Percentiles rank a stretch among this genome's conserved stretches.
These are phyloP conservation scores for Petroica traversi DNA, from an alignment of 2,113 vertebrate genomes.

Conservation along the genomic window DNA sequence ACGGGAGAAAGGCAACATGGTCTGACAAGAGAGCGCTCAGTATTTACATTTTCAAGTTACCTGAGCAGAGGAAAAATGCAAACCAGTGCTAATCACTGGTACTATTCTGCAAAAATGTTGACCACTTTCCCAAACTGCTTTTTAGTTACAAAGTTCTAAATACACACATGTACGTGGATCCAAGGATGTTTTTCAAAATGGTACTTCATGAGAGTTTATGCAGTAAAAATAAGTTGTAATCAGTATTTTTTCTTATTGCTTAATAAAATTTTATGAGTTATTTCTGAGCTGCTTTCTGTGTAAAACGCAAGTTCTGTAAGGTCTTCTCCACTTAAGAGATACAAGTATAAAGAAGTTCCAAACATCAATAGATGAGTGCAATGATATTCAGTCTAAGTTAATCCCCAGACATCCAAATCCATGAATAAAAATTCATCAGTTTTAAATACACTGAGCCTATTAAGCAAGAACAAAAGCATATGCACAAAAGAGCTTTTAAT, in stretches of 20 bases:
- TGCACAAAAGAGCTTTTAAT: constrained; percentile 89
- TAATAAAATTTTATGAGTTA: background rate
- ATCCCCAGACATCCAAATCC: constrained; percentile 86
- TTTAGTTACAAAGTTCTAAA: background rate
- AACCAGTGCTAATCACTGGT: background rate
- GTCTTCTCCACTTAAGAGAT: constrained; percentile 45
- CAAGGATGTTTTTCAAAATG: background rate
- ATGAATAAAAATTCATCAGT: constrained; percentile 91
- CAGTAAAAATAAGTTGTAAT: background rate
- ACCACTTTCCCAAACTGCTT: background rate
- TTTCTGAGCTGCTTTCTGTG: background rate
- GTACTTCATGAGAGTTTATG: background rate
- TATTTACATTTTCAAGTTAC: background rate
- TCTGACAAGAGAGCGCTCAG: background rate
- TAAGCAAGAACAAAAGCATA: constrained; percentile 91
- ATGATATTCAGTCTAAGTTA: constrained; percentile 81
- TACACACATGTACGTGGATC: background rate
- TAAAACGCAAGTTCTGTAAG: constrained; percentile 14
- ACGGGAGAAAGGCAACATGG: background rate
- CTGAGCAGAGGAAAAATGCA: background rate
- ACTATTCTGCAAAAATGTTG: background rate
- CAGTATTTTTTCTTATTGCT: background rate
- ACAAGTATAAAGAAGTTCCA: constrained; percentile 69
- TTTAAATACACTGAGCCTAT: constrained; percentile 94
- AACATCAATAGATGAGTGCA: constrained; percentile 74